Conservation (phyloP, 2,888 invertebrate species). For the Xiphydria camelus region DNA sequence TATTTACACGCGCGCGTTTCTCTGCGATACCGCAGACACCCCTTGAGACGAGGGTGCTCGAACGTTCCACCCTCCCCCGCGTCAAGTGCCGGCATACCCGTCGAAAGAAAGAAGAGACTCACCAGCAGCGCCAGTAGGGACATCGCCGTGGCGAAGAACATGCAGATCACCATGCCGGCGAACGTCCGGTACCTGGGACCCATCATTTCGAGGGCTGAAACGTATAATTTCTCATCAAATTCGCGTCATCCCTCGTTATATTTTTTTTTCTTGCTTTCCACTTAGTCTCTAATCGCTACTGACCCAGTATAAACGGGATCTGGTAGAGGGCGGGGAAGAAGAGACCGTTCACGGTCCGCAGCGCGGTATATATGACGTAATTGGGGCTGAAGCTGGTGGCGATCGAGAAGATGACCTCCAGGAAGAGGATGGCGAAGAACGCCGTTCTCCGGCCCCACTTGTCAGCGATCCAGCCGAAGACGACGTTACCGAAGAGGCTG, state of each 20-base stretch:
- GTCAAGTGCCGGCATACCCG: no score
- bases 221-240: neutral
- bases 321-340: conserved; percentile 72
- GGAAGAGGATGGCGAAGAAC: conserved; percentile 65
- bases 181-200: conserved; percentile 66
- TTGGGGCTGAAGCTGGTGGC: conserved; percentile 65
- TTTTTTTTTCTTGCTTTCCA: no score
- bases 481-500: conserved; percentile 68
- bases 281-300: no score
- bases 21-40: no score
- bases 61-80: no score
- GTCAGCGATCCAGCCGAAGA: conserved; percentile 72
- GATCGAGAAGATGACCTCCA: conserved; percentile 66
- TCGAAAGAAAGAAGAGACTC: no score
- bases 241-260: no score
- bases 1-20: no score
- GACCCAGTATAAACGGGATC: conserved; percentile 69
- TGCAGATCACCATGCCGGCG: conserved; percentile 68
- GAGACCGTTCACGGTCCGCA: conserved; percentile 66
- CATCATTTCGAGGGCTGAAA: conserved; percentile 65
- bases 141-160: conserved; percentile 70
- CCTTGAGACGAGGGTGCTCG: no score
- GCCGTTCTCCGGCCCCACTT: conserved; percentile 68
- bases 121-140: conserved; percentile 65
- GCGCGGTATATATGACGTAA: conserved; percentile 64